phyloP scores from a whole-genome alignment of 2,888 invertebrate genomes.

The Blastobasis lacticolella region DNA sequence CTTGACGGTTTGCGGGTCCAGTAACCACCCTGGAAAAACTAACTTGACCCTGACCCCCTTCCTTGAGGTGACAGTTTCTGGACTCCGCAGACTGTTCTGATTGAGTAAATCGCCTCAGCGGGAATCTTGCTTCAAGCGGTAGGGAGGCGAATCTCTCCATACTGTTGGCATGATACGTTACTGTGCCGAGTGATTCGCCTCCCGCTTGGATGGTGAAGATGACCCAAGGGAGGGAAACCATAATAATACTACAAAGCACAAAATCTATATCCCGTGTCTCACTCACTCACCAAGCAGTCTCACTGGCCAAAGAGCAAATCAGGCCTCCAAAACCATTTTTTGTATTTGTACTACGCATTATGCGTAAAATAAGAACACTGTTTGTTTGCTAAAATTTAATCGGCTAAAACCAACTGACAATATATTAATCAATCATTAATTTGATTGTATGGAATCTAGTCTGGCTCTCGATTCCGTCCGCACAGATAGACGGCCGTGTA shows the following conservation, averaged over 20 bases:
- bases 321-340: no score
- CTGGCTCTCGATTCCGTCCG: no score
- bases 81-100: constrained; percentile 4
- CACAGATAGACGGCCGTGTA: no score
- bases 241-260: neutral
- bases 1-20: constrained; percentile 4
- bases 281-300: no score
- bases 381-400: no score
- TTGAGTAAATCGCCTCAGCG: constrained; percentile 1
- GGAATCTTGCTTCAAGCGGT: constrained; percentile 6
- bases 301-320: no score
- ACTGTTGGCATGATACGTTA: neutral
- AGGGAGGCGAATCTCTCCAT: neutral
- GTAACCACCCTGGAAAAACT: constrained; percentile 5
- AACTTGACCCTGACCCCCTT: constrained; percentile 1
- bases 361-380: no score
- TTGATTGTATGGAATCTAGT: no score
- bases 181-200: neutral
- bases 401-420: no score
- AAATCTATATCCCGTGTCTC: no score
- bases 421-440: no score
- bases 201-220: constrained; percentile 7
- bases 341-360: no score
- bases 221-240: constrained; percentile 5
- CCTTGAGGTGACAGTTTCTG: constrained; percentile 7